Conservation (phyloP, 2,888 invertebrate genomes). For the Minunthozetes semirufus region DNA sequence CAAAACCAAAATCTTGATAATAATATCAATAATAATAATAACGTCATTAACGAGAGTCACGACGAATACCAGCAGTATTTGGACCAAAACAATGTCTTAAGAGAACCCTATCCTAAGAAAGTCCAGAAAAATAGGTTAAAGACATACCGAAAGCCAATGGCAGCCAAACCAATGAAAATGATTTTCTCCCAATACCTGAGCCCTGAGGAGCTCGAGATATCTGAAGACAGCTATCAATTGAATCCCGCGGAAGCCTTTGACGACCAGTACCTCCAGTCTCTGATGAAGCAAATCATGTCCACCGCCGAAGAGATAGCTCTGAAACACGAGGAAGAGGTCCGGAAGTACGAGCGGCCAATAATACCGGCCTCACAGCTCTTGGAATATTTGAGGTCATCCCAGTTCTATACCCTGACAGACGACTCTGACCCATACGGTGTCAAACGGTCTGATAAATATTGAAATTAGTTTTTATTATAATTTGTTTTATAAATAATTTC, state of each 20-base stretch:
- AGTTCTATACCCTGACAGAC: neutral
- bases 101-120: neutral
- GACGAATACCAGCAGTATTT: neutral
- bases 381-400: neutral
- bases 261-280: neutral
- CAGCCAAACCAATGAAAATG: constrained; percentile 2
- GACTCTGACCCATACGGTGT: neutral
- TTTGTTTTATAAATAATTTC: neutral
- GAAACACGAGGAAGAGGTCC: neutral
- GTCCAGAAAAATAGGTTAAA: neutral
- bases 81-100: neutral
- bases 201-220: neutral
- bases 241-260: neutral
- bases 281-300: constrained; percentile 8
- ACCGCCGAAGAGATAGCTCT: constrained; percentile 1
- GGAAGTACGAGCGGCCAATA: neutral
- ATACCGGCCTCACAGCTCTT: neutral
- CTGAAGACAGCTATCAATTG: neutral
- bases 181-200: constrained; percentile 7
- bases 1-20: neutral
- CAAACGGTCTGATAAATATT: neutral
- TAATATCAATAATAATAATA: neutral
- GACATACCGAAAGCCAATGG: neutral
- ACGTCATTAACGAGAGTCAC: neutral
- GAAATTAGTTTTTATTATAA: neutral